Evolutionary conservation across 2,797 vertebrate genomes (phyloP), one percentile per base, ranked within the genome.

Genomic region (Crocodylus rhombifer): DNA sequence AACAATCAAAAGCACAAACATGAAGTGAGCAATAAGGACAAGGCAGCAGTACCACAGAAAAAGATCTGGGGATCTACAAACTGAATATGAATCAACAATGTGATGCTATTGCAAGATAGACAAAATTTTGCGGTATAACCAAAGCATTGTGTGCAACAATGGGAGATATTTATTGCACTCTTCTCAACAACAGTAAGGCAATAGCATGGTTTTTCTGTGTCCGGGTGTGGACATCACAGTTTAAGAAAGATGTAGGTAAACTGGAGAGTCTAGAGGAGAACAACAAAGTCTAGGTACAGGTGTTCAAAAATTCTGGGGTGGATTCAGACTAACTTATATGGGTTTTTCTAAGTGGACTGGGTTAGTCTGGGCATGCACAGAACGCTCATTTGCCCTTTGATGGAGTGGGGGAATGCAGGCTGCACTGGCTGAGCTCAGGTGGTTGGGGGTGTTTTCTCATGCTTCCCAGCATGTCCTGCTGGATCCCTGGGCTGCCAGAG

Each of bases 61-160:
- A 84, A 56, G 76, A 79, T 83, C 87, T 84, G 75, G 86, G 65
- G 86, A 58, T 88, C 60, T 64, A 87, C 69, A 86, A 96, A 87
- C 86, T 7, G 14, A 93, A 86, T 1, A 2, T 0, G 2, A 87
- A 56, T 64, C 0, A 9, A 83, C 1, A 3, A 83, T 86, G 81
- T 86, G 89, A 67, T 18, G 91, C 87, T 62, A 65, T 79, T 86
- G 83, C 89, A 93, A 88, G 65, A 26, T 28, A 14, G 84, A 92
- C 33, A 56, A 4, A 15, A 14, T 92, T 93, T 62, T 89, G 79
- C 64, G 58, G 95, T 62, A 25, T 91, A 91, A 63, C 42, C 65
- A 89, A 80, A 65, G 14, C 91, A 84, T 58, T 92, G 58, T 80
- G 12, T 82, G 36, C 4, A 62, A 80, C 63, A 78, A 69, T 84